phyloP scores from a whole-genome alignment of 2,113 vertebrate genomes.

The Accipiter virgatus region DNA sequence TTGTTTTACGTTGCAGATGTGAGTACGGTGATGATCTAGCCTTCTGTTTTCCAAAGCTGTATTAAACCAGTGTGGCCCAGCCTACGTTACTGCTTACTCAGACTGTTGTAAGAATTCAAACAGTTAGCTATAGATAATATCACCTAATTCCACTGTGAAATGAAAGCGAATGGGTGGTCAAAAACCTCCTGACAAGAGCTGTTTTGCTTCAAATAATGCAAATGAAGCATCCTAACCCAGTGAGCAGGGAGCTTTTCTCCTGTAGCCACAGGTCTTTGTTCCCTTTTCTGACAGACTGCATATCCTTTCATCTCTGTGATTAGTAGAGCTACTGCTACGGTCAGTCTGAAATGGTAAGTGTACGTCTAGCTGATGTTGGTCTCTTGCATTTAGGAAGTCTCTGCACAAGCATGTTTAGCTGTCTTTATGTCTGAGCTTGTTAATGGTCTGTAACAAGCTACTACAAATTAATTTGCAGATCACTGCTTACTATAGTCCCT shows the following conservation, averaged over 20 bases:
- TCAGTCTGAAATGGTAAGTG: slow-evolving; percentile 16
- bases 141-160: slow-evolving; percentile 33
- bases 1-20: not conserved
- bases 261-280: slow-evolving; percentile 36
- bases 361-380: not conserved
- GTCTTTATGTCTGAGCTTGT: not conserved
- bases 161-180: not conserved
- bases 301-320: slow-evolving; percentile 34
- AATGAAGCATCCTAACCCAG: slow-evolving; percentile 9
- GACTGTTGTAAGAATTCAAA: not conserved
- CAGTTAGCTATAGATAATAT: slow-evolving; percentile 10
- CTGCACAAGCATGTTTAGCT: not conserved
- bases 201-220: slow-evolving; percentile 10
- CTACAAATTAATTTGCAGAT: slow-evolving; percentile 5
- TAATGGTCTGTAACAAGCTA: not conserved
- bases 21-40: not conserved
- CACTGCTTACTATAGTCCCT: not conserved
- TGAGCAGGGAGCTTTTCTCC: not conserved
- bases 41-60: slow-evolving; percentile 22
- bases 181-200: slow-evolving; percentile 37
- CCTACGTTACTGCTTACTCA: slow-evolving; percentile 16
- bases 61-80: not conserved
- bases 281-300: slow-evolving; percentile 14
- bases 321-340: not conserved
- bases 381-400: not conserved